Conservation (phyloP, 2,888 invertebrate genomes). For the Stictocephala bisonia region DNA sequence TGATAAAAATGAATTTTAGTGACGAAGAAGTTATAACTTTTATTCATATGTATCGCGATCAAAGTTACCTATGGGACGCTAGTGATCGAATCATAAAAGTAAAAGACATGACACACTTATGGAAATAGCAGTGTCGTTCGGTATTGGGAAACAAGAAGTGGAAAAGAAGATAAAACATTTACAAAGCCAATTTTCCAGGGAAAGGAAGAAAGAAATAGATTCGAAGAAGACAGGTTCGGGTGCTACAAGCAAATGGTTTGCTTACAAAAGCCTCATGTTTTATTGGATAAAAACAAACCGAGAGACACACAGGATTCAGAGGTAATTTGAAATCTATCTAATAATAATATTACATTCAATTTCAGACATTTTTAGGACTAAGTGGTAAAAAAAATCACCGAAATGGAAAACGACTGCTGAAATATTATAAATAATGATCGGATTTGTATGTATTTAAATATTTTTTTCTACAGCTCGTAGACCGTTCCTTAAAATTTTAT, state of each 20-base stretch:
- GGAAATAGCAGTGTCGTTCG: slow-evolving; percentile 46
- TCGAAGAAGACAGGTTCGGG: slow-evolving; percentile 28
- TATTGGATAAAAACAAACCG: slow-evolving; percentile 42
- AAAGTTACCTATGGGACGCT: background rate
- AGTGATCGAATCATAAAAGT: slow-evolving; percentile 44
- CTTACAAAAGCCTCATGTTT: slow-evolving; percentile 44
- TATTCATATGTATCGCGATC: slow-evolving; percentile 16
- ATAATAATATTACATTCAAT: background rate
- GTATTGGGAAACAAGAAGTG: slow-evolving; percentile 42
- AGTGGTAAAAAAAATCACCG: no score
- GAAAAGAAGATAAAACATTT: slow-evolving; percentile 49
- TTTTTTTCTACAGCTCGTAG: no score
- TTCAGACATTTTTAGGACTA: background rate
- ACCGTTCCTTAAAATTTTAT: no score
- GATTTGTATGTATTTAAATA: no score
- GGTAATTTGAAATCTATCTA: background rate
- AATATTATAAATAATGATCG: no score
- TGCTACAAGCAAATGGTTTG: slow-evolving; percentile 49
- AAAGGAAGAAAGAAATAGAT: slow-evolving; percentile 43
- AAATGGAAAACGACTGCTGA: no score
- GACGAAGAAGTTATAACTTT: background rate
- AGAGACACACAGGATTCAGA: slow-evolving; percentile 5
- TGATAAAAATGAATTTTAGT: background rate
- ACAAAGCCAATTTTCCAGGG: slow-evolving; percentile 38
- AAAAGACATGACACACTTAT: slow-evolving; percentile 46